A percentile compares a stretch with the other conserved stretches of the same genome.
Conservation (phyloP, 1,140 invertebrate genomes). For the Drosophila grimshawi region DNA sequence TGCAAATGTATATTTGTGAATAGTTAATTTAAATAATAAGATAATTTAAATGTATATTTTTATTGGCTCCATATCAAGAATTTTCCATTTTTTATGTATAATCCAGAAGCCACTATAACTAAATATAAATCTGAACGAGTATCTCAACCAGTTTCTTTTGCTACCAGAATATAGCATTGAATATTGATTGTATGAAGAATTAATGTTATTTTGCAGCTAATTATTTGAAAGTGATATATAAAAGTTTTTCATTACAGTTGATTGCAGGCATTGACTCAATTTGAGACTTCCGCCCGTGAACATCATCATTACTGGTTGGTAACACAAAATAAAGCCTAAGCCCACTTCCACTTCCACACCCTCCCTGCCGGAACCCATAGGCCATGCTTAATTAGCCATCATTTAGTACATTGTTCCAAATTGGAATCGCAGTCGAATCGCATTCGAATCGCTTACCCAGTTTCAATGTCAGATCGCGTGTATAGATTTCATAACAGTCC, state of each 20-base stretch:
- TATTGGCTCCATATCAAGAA: too few relatives aligned
- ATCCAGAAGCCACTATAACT: too few relatives aligned
- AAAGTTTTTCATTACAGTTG: background rate
- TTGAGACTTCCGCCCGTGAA: constrained; percentile 5
- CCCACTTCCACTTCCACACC: background rate
- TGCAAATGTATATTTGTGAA: too few relatives aligned
- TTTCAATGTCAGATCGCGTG: constrained; percentile 71
- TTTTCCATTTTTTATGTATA: too few relatives aligned
- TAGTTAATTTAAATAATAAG: too few relatives aligned
- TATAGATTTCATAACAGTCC: constrained; percentile 53
- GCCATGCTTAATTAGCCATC: constrained; percentile 26
- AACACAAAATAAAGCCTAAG: background rate
- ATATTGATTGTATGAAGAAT: too few relatives aligned
- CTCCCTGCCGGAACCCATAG: background rate
- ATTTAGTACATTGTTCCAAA: constrained; percentile 51
- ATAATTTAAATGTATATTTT: too few relatives aligned
- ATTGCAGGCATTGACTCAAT: background rate
- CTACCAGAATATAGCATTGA: too few relatives aligned
- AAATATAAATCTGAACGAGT: too few relatives aligned
- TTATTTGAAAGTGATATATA: background rate
- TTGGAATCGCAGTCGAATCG: constrained; percentile 45
- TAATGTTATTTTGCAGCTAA: background rate
- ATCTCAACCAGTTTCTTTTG: too few relatives aligned
- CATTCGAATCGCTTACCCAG: constrained; percentile 55
- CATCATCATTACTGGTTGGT: background rate